Percentiles rank a stretch among this genome's conserved stretches.
Conservation (phyloP, 2,113 vertebrate genomes). For the Oncorhynchus keta region DNA sequence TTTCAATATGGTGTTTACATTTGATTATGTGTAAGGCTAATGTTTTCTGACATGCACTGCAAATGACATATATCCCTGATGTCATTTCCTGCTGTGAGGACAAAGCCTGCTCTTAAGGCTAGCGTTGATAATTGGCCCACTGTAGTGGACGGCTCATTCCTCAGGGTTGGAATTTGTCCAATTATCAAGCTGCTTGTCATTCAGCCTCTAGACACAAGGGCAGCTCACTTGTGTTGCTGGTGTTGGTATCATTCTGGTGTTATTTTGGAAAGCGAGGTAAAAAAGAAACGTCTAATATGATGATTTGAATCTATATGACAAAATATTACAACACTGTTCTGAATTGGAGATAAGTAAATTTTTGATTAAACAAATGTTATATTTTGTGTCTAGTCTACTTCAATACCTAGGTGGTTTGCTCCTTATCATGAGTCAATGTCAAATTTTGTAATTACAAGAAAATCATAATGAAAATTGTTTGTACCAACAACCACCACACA, state of each 20-base stretch:
- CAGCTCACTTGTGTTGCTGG: constrained; percentile 62
- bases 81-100: constrained; percentile 71
- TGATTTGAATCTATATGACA: no score
- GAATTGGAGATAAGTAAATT: not conserved
- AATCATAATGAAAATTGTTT: no score
- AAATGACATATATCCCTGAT: constrained; percentile 62
- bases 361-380: not conserved
- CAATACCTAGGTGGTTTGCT: no score
- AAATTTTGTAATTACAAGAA: no score
- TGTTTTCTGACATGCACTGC: constrained; percentile 61
- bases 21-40: constrained; percentile 56
- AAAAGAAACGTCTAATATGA: constrained; percentile 22
- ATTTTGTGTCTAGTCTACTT: not conserved
- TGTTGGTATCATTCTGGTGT: constrained; percentile 64
- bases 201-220: constrained; percentile 63
- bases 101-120: constrained; percentile 36
- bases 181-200: constrained; percentile 73
- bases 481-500: constrained; percentile 12
- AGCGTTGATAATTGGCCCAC: constrained; percentile 70
- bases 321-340: not conserved
- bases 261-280: constrained; percentile 66
- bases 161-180: constrained; percentile 54
- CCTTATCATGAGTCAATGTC: no score
- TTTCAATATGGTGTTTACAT: constrained; percentile 59
- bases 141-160: constrained; percentile 61